Percentiles rank a stretch among this genome's conserved stretches.
Conservation (phyloP, 2,113 vertebrate species). For the Bostrychus sinensis region DNA sequence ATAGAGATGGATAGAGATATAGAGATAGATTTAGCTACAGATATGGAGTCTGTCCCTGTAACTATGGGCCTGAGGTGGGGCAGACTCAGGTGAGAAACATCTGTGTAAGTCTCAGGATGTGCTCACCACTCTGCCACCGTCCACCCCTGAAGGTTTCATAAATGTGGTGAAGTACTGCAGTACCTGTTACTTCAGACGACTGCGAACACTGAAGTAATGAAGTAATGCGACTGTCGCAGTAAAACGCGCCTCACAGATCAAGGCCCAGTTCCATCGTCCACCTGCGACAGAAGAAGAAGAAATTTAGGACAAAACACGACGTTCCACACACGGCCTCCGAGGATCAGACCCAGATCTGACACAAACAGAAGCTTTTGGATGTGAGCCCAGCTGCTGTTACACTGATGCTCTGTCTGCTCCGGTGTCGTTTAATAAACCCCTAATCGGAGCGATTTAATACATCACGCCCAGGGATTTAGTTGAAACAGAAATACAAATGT, state of each 20-base stretch:
- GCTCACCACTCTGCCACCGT: too few species aligned
- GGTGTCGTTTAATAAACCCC: slow-evolving; percentile 9
- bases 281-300: slow-evolving; percentile 31
- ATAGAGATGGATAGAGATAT: too few species aligned
- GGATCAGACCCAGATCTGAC: slow-evolving; percentile 56
- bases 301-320: slow-evolving; percentile 52
- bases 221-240: slow-evolving; percentile 14
- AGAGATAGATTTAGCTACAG: too few species aligned
- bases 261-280: slow-evolving; percentile 43
- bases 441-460: slow-evolving; percentile 25
- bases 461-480: not conserved
- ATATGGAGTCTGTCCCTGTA: too few species aligned
- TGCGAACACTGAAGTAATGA: slow-evolving; percentile 10
- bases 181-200: not conserved
- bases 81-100: too few species aligned
- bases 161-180: too few species aligned
- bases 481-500: slow-evolving; percentile 13
- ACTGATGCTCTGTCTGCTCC: not conserved
- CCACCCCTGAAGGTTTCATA: too few species aligned
- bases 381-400: slow-evolving; percentile 17
- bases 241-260: slow-evolving; percentile 27
- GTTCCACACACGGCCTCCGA: slow-evolving; percentile 38
- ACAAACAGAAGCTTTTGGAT: slow-evolving; percentile 25
- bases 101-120: too few species aligned
- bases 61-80: too few species aligned